Evolutionary conservation across 2,888 invertebrate species (phyloP).

Genomic region (Rhopalosiphum nymphaeae): DNA sequence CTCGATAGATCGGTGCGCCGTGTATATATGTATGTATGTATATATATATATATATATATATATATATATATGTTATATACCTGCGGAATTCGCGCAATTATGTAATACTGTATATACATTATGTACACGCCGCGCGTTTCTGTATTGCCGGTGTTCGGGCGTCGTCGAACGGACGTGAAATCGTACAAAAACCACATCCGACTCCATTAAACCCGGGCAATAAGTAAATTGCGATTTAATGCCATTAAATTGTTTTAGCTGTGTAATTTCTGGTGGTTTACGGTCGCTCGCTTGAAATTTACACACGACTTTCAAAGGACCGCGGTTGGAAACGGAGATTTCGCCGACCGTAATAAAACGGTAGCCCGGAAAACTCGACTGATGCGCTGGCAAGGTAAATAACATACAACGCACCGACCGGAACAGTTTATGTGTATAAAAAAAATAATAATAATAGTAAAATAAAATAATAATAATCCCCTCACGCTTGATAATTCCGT

Average conservation of each 20-base stretch:
- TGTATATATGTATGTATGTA: neutral
- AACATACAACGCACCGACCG: neutral
- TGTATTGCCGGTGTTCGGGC: neutral
- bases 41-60: neutral
- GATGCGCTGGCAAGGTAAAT: neutral
- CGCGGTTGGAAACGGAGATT: neutral
- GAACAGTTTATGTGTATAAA: neutral
- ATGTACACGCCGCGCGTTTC: neutral
- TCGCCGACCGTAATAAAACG: neutral
- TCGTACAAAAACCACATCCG: conserved; percentile 15
- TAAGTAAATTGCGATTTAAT: conserved; percentile 41
- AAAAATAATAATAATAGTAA: no score
- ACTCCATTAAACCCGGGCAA: conserved; percentile 11
- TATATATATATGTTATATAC: neutral
- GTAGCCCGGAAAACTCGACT: neutral
- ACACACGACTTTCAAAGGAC: neutral
- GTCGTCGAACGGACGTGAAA: neutral
- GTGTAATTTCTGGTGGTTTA: conserved; percentile 25
- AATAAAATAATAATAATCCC: neutral
- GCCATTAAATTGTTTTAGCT: conserved; percentile 22
- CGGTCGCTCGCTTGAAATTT: neutral
- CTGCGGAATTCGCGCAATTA: neutral
- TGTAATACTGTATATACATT: neutral
- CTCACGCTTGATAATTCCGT: neutral
- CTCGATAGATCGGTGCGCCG: neutral